A percentile compares a stretch with the other conserved stretches of the same genome.
Conservation (phyloP, 2,888 invertebrate species). For the Pseudanteris insignis region DNA sequence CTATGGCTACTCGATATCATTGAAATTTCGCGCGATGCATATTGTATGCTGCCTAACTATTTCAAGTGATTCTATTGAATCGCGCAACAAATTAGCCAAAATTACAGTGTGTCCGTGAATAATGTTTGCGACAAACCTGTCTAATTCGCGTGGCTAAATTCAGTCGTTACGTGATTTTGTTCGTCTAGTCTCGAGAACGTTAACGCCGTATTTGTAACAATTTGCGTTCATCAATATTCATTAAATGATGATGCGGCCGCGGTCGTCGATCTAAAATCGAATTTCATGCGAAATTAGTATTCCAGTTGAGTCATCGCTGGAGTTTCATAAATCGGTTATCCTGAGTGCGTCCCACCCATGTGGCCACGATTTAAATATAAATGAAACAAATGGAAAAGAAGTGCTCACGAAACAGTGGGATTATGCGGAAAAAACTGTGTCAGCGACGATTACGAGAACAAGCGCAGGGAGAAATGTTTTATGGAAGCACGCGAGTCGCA, state of each 20-base stretch:
- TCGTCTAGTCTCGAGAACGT: too few species aligned
- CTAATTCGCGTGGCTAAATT: too few species aligned
- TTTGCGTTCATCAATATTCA: conserved; percentile 40
- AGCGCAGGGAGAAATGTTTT: conserved; percentile 30
- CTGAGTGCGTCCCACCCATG: conserved; percentile 24
- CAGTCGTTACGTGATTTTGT: too few species aligned
- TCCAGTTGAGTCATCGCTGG: conserved; percentile 24
- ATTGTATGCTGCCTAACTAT: too few species aligned
- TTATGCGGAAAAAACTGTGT: conserved; percentile 48
- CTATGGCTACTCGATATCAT: too few species aligned
- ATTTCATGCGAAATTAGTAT: conserved; percentile 29
- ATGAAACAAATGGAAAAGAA: conserved; percentile 41
- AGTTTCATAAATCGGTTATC: conserved; percentile 42
- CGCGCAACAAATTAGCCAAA: too few species aligned
- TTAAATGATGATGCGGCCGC: conserved; percentile 31
- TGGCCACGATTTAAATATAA: conserved; percentile 40
- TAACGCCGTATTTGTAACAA: too few species aligned
- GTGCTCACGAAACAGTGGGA: conserved; percentile 39
- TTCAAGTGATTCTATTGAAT: too few species aligned
- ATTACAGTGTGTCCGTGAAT: neutral
- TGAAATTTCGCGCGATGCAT: too few species aligned
- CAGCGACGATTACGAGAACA: conserved; percentile 28
- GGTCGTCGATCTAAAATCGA: conserved; percentile 38
- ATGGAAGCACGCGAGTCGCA: neutral
- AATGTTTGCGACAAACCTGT: neutral